phyloP scores from a whole-genome alignment of 2,888 invertebrate genomes.

The Sminthurides aquaticus region DNA sequence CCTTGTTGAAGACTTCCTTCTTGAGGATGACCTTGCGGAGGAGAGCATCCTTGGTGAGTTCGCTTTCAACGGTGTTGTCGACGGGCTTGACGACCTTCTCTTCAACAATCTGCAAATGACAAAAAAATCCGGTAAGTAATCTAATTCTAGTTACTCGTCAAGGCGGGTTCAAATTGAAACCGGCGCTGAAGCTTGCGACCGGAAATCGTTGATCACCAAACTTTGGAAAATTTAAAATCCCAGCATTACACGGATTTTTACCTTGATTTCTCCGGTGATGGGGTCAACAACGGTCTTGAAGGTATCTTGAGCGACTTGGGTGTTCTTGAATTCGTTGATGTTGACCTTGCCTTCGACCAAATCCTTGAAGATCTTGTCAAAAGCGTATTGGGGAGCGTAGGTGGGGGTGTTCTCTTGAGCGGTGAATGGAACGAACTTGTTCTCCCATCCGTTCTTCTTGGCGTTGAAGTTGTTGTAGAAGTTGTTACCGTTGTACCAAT shows the following conservation, averaged over 20 bases:
- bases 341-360: not conserved
- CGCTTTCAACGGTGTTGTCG: conserved; percentile 10
- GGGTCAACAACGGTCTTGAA: conserved; percentile 15
- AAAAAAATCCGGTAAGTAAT: no score
- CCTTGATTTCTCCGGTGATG: conserved; percentile 19
- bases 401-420: not conserved
- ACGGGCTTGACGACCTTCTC: conserved; percentile 15
- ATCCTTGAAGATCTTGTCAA: conserved; percentile 20
- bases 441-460: not conserved
- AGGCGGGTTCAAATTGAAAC: not conserved
- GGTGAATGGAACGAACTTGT: no score
- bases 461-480: not conserved
- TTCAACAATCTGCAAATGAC: conserved; percentile 10
- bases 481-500: not conserved
- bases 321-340: conserved; percentile 6
- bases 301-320: not conserved
- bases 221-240: not conserved
- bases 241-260: not conserved
- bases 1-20: conserved; percentile 14
- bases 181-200: not conserved
- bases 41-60: conserved; percentile 13
- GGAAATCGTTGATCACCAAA: no score
- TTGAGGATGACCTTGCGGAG: conserved; percentile 9
- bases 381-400: not conserved
- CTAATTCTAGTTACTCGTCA: not conserved